A percentile compares a stretch with the other conserved stretches of the same genome.
These are phyloP conservation scores for Acrobasis consociella DNA, from an alignment of 2,888 invertebrate species.

Conservation along the genomic window DNA sequence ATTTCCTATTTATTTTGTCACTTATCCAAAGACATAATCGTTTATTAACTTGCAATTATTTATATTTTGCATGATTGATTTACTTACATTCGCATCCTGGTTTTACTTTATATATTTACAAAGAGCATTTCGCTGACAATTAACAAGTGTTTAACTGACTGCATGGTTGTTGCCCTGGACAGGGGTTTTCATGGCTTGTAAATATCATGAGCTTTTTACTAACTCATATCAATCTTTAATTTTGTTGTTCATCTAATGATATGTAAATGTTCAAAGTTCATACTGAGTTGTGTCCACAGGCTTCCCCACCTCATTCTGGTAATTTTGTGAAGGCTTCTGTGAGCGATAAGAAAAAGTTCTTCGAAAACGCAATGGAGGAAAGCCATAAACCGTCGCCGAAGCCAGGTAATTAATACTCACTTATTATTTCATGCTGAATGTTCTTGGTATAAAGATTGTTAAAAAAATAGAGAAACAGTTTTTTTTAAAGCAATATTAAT, in stretches of 20 bases:
- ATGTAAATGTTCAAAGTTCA: constrained; percentile 22
- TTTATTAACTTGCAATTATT: constrained; percentile 71
- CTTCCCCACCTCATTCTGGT: constrained; percentile 87
- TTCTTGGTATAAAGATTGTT: no score
- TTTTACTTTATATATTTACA: constrained; percentile 42
- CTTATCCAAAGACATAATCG: constrained; percentile 55
- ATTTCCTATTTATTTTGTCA: constrained; percentile 65
- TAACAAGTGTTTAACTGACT: constrained; percentile 56
- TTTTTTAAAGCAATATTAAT: no score
- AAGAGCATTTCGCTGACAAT: constrained; percentile 49
- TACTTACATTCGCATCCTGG: constrained; percentile 55
- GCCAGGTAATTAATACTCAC: constrained; percentile 85
- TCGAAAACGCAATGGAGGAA: constrained; percentile 97
- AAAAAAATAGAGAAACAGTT: no score
- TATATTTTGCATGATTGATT: constrained; percentile 77
- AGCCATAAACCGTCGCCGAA: constrained; percentile 93
- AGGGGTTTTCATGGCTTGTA: constrained; percentile 70
- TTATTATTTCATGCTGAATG: no score
- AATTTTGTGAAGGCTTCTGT: constrained; percentile 92
- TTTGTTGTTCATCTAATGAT: constrained; percentile 30
- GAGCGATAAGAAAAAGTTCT: constrained; percentile 96
- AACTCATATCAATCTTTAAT: constrained; percentile 51
- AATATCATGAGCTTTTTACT: constrained; percentile 70
- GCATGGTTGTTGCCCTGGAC: constrained; percentile 78
- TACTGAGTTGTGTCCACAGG: constrained; percentile 55